phyloP scores from a whole-genome alignment of 2,113 vertebrate species.

The Campylorhamphus procurvoides region DNA sequence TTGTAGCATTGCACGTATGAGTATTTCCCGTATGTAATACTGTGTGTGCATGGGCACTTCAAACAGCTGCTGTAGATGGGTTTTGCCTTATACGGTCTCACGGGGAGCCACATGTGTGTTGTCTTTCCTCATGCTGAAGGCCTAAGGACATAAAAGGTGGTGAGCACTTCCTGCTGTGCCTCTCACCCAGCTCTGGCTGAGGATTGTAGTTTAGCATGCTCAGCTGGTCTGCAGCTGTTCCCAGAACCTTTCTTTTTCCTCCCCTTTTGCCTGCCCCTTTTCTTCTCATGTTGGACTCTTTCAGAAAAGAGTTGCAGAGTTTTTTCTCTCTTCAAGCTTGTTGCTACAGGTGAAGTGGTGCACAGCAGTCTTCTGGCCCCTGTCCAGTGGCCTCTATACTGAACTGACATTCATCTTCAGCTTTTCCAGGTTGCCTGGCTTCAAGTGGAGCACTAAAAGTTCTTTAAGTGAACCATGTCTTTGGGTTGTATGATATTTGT shows the following conservation, averaged over 20 bases:
- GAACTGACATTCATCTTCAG: neutral
- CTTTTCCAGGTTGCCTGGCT: neutral
- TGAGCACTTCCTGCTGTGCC: neutral
- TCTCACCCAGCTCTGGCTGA: neutral
- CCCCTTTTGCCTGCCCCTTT: neutral
- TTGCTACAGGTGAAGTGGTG: neutral
- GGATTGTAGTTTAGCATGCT: neutral
- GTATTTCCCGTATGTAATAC: neutral
- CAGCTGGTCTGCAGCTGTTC: conserved; percentile 45
- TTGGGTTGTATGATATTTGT: neutral
- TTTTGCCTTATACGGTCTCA: neutral
- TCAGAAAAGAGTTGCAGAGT: neutral
- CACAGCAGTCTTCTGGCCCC: neutral
- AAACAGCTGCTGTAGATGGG: neutral
- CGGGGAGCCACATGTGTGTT: neutral
- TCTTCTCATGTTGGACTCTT: neutral
- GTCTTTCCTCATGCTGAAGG: neutral
- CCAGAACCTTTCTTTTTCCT: neutral
- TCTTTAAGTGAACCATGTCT: neutral
- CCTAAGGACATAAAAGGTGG: neutral
- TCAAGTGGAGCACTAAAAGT: neutral
- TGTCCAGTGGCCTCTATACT: neutral
- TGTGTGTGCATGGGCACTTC: neutral
- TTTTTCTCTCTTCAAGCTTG: neutral
- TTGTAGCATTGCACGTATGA: neutral